Evolutionary conservation across 2,797 vertebrate genomes (phyloP).

Genomic region (Buphagus erythrorhynchus): DNA sequence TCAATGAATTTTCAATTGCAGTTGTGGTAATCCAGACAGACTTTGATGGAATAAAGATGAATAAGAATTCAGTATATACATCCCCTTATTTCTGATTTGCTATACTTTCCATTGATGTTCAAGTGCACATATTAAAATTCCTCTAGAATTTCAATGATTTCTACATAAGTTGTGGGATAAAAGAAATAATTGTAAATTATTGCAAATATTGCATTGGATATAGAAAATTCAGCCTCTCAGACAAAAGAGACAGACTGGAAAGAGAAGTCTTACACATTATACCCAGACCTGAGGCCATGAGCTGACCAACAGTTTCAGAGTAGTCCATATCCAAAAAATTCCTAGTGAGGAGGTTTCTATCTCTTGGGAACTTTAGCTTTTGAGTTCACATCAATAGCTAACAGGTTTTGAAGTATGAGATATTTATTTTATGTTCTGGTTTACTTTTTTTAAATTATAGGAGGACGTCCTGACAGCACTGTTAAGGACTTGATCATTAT

Average conservation of each 20-base stretch:
- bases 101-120: not conserved
- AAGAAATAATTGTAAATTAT: not conserved
- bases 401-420: not conserved
- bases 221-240: not conserved
- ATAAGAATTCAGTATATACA: not conserved
- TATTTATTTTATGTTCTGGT: not conserved
- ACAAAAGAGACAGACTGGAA: not conserved
- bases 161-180: not conserved
- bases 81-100: not conserved
- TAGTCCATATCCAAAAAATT: not conserved
- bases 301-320: not conserved
- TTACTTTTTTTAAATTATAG: not conserved
- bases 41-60: not conserved
- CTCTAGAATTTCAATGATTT: not conserved
- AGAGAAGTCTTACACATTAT: not conserved
- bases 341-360: not conserved
- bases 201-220: not conserved
- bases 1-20: not conserved
- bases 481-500: not conserved
- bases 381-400: not conserved
- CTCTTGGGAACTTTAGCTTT: not conserved
- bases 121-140: not conserved
- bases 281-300: not conserved
- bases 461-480: not conserved
- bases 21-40: not conserved